Evolutionary conservation across 2,113 vertebrate genomes (phyloP).

Genomic region (Colinus virginianus): DNA sequence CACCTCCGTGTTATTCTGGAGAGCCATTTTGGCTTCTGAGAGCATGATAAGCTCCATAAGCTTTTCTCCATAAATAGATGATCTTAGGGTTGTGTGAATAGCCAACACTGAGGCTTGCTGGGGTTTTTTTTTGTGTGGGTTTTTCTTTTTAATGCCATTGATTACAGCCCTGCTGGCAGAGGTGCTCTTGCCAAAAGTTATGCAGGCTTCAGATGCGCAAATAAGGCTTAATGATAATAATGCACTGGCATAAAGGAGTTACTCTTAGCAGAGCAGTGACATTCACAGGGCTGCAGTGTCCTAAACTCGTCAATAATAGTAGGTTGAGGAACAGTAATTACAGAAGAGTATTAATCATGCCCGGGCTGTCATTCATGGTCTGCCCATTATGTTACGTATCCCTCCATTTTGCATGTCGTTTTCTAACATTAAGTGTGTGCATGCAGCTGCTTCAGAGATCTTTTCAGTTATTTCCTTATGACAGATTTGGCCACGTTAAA

Average conservation of each 20-base stretch:
- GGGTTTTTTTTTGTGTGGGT: constrained; percentile 18
- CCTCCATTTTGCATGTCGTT: constrained; percentile 80
- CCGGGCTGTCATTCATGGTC: constrained; percentile 77
- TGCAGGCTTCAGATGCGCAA: constrained; percentile 69
- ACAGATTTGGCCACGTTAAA: constrained; percentile 81
- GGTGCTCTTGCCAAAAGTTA: constrained; percentile 77
- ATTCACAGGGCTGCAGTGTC: constrained; percentile 69
- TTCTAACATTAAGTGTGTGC: constrained; percentile 74
- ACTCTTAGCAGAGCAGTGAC: constrained; percentile 70
- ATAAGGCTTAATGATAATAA: constrained; percentile 78
- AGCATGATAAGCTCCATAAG: constrained; percentile 60
- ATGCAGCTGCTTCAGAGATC: constrained; percentile 73
- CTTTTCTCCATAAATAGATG: constrained; percentile 70
- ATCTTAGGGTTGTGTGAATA: constrained; percentile 71
- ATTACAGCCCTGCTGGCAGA: constrained; percentile 71
- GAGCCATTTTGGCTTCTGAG: constrained; percentile 57
- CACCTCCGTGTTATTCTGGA: not conserved
- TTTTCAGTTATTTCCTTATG: constrained; percentile 80
- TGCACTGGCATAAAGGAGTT: constrained; percentile 35
- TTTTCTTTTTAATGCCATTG: constrained; percentile 70
- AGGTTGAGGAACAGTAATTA: constrained; percentile 81
- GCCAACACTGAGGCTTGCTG: constrained; percentile 10
- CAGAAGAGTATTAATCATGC: constrained; percentile 76
- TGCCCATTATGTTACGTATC: constrained; percentile 76
- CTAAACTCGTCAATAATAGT: constrained; percentile 78